Evolutionary conservation across 2,888 invertebrate species (phyloP).

Genomic region (Cyaniris semiargus): DNA sequence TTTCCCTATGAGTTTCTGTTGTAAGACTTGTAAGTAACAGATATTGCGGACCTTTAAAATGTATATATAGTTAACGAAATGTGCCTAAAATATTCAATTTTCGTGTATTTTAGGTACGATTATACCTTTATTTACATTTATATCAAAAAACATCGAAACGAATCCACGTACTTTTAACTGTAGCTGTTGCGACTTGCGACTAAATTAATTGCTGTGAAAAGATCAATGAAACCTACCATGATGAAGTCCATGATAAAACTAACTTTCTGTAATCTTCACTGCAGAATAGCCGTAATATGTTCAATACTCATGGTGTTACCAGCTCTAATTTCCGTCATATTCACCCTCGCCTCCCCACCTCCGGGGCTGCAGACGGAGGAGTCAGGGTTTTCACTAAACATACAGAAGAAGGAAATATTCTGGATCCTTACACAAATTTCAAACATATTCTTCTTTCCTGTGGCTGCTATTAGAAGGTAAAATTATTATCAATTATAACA

Average conservation of each 20-base stretch:
- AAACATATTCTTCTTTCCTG: slow-evolving; percentile 79
- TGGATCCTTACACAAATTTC: slow-evolving; percentile 72
- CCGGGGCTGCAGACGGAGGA: slow-evolving; percentile 76
- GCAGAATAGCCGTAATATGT: slow-evolving; percentile 63
- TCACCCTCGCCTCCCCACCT: slow-evolving; percentile 81
- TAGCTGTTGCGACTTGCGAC: too few species aligned
- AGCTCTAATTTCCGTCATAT: slow-evolving; percentile 78
- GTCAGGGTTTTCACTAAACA: slow-evolving; percentile 61
- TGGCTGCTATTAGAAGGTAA: slow-evolving; percentile 83
- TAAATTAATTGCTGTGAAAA: neutral
- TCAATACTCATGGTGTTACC: slow-evolving; percentile 73
- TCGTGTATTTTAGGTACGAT: too few species aligned
- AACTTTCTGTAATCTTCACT: slow-evolving; percentile 36
- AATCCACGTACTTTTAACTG: too few species aligned
- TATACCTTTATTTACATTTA: too few species aligned
- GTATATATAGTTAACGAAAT: neutral
- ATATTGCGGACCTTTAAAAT: neutral
- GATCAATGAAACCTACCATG: too few species aligned
- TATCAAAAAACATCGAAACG: too few species aligned
- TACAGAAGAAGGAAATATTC: slow-evolving; percentile 66
- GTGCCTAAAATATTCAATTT: too few species aligned
- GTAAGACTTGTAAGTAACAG: neutral
- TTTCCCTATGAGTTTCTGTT: too few species aligned
- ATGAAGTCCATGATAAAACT: neutral
- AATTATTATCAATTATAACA: neutral